Evolutionary conservation across 2,888 invertebrate species (phyloP).

Genomic region (Diachrysia chrysitis): DNA sequence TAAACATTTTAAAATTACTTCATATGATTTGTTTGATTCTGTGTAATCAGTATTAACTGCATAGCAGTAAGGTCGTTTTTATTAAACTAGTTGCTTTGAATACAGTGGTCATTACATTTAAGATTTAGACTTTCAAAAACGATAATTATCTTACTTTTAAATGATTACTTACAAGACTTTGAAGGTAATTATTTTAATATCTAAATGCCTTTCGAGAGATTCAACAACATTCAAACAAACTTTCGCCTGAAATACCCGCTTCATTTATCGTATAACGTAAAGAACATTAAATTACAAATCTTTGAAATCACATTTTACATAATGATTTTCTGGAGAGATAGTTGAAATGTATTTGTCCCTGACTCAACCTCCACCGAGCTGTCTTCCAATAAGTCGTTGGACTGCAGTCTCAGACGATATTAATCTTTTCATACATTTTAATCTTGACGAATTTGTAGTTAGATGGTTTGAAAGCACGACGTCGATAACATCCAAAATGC

Average conservation of each 20-base stretch:
- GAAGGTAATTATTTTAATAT: neutral
- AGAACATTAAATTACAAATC: neutral
- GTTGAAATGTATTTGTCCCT: slow-evolving; percentile 35
- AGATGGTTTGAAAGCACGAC: slow-evolving; percentile 36
- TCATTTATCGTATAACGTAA: neutral
- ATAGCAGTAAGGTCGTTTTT: no score
- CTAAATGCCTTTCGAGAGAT: neutral
- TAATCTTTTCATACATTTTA: slow-evolving; percentile 50
- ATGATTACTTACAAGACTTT: neutral
- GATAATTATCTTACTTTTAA: neutral
- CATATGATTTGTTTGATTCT: no score
- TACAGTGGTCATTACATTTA: no score
- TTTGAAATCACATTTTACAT: neutral
- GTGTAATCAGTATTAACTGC: no score
- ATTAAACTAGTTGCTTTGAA: no score
- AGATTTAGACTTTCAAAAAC: neutral
- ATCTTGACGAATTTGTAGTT: slow-evolving; percentile 42
- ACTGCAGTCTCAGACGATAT: slow-evolving; percentile 43
- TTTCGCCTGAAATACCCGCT: neutral
- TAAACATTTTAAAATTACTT: no score
- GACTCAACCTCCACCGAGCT: slow-evolving; percentile 30
- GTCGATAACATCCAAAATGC: slow-evolving; percentile 32
- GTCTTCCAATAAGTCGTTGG: slow-evolving; percentile 45
- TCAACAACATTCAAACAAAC: neutral
- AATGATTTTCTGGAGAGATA: slow-evolving; percentile 28